These are phyloP conservation scores for Avahi laniger DNA, from an alignment of 2,797 vertebrate genomes.

Conservation along the genomic window DNA sequence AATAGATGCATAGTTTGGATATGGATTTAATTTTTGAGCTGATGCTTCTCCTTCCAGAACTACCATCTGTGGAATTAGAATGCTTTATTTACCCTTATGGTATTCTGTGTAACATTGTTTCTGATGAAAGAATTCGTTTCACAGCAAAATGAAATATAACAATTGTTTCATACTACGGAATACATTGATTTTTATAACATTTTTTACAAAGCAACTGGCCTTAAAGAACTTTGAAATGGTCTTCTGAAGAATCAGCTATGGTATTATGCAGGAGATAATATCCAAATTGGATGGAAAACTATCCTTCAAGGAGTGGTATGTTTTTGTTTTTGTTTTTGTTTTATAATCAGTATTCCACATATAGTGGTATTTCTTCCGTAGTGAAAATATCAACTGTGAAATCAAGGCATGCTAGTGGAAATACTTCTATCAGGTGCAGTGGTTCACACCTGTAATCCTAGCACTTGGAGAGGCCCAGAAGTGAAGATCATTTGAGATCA, in stretches of 20 bases:
- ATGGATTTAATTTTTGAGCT: neutral
- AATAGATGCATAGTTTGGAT: neutral
- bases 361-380: neutral
- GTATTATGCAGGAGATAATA: neutral
- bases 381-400: neutral
- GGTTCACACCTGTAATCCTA: neutral
- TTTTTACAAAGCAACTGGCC: neutral
- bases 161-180: neutral
- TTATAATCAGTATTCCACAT: neutral
- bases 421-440: neutral
- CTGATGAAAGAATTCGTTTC: neutral
- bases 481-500: neutral
- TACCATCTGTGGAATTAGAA: neutral
- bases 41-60: neutral
- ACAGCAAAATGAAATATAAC: neutral
- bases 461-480: neutral
- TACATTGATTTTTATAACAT: neutral
- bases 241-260: neutral
- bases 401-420: neutral
- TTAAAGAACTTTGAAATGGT: neutral
- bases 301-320: no score
- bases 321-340: neutral
- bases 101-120: neutral
- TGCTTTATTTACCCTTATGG: neutral
- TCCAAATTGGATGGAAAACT: neutral